Evolutionary conservation across 2,797 vertebrate genomes (phyloP).

Genomic region (Leontopithecus rosalia): DNA sequence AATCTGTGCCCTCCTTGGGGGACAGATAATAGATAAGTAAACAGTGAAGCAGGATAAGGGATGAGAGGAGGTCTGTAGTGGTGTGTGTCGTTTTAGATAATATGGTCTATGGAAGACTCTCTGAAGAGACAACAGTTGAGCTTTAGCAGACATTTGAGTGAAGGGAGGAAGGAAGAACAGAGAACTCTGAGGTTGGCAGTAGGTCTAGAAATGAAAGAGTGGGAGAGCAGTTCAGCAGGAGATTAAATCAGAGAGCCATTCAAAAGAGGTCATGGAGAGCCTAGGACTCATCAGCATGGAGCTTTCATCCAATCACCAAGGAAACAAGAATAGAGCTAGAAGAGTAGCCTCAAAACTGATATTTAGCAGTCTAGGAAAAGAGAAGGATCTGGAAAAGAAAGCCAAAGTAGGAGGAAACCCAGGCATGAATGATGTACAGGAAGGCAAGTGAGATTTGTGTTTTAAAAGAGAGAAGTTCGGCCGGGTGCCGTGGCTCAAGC

Average conservation of each 20-base stretch:
- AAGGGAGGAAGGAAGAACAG: not conserved
- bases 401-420: not conserved
- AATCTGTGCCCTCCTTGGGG: not conserved
- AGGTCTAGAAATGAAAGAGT: not conserved
- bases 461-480: slow-evolving; percentile 10
- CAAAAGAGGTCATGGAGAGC: not conserved
- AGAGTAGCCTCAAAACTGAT: not conserved
- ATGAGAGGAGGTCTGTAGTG: not conserved
- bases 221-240: not conserved
- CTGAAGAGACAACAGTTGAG: not conserved
- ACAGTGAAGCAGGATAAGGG: not conserved
- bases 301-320: not conserved
- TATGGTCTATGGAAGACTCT: not conserved
- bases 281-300: not conserved
- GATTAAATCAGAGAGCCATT: not conserved
- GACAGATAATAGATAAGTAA: not conserved
- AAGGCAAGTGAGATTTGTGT: not conserved
- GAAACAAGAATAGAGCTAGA: not conserved
- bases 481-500: not conserved
- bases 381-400: slow-evolving; percentile 8
- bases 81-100: slow-evolving; percentile 42
- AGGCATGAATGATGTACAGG: not conserved
- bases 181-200: not conserved
- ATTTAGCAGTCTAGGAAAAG: slow-evolving; percentile 19
- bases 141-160: not conserved